Base-by-base conservation (phyloP, 2,797 vertebrate species). In the Anguilla megastoma region DNA sequence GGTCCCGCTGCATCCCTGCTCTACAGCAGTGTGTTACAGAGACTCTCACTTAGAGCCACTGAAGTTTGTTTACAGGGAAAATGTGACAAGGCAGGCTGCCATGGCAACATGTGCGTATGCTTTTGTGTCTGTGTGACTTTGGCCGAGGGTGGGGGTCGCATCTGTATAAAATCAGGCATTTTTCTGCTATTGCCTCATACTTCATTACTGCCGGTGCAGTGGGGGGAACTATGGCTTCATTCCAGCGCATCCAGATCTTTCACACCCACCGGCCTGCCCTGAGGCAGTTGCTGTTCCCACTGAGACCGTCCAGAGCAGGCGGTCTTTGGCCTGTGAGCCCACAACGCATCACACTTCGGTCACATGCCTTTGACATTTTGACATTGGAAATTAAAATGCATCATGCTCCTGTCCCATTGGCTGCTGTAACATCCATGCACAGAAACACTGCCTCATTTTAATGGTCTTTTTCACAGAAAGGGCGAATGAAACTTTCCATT, bases 91-190 rank as follows among this genome's bases (percentile, higher is more conserved):
- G 84, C 18, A 48, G 33, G 91, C 91, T 91, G 88, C 90, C 88
- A 91, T 92, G 45, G 90, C 18, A 36, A 92, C 69, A 48, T 33
- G 79, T 83, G 45, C 56, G 27, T 52, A 8, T n/a, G n/a, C 63
- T 69, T 10, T 69, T 69, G 21, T 82, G 79, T 82, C 33, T 41
- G 18, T 50, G 79, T 24, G 88, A 85, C 89, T 41, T 45, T 27
- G 86, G 85, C 76, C 74, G 83, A 84, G 83, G 89, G 86, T 87
- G 16, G 86, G 88, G 91, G 91, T 91, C 90, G 91, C 91, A 90
- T 92, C 90, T 92, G 90, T 90, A 91, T 89, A 89, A 91, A 89
- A 91, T 93, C 90, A 90, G 86, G 86, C 89, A 80, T 91, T 90
- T 89, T 88, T 90, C 86, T 85, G 85, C 74, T 86, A 89, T 88